Evolutionary conservation across 92 coral and sea anemone species (phyloP), one percentile per base, ranked within the genome.

Genomic region (Hydrozoanthus gracilis): DNA sequence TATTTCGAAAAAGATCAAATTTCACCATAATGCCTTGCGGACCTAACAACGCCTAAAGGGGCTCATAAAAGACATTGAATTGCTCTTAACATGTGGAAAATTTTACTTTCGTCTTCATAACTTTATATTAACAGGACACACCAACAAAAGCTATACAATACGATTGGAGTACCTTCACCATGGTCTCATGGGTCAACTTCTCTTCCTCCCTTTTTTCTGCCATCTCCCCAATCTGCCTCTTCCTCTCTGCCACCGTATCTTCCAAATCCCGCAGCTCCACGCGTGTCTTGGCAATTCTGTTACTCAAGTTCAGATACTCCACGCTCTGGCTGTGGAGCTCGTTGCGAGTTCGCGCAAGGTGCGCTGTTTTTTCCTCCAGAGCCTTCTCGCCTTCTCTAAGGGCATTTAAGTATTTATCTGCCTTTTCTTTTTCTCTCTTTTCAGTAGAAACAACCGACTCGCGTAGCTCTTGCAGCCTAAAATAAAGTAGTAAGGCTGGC

Each of bases 361-460:
- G 92, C 2, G 90, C 69, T 4, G 98, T 90, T 58, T 90, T 90
- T 64, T 94, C 98, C 45, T 88, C 98, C 5, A 94, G 48, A 2
- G 94, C 94, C 68, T 92, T 88, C 73, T 94, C 98, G 78, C 98
- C 98, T 39, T 94, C 98, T 83, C 92, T 92, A 3, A 94, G 84
- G 13, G 92, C 98, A 39, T 77, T 87, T 17, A 94, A 64, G 15
- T 92, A 88, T 69, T 86, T 88, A 46, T 90, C 89, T 20, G 76
- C 48, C 62, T 94, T 89, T 45, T 67, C 83, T 85, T 83, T 84
- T 83, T 92, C 93, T 49, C 80, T 93, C 35, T 80, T 88, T 79
- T 94, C 98, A 7, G 95, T 90, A 11, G 79, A 69, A 47, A 87
- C 83, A 9, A 94, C 89, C 44, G 86, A 77, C 68, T 88, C 87